Conservation (phyloP, 2,888 invertebrate genomes). For the Rhorus exstirpatorius region DNA sequence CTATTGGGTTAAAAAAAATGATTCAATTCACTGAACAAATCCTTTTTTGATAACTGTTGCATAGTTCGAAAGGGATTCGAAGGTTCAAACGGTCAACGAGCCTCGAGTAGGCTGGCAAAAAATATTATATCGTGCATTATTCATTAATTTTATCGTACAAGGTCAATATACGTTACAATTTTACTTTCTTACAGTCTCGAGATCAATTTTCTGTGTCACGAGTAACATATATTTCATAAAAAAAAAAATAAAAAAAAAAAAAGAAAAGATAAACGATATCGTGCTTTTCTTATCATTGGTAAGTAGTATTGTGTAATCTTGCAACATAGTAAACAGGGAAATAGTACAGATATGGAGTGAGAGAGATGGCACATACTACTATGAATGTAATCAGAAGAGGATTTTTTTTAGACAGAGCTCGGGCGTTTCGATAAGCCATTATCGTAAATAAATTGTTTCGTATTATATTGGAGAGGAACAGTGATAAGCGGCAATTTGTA, state of each 20-base stretch:
- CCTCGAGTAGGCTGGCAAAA: not conserved
- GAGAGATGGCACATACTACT: slow-evolving; percentile 13
- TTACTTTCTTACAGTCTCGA: not conserved
- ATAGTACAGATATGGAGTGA: not conserved
- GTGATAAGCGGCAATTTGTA: too few species aligned
- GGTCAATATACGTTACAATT: not conserved
- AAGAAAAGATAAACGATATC: not conserved
- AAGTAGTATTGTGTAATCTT: slow-evolving; percentile 41
- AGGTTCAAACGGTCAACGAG: slow-evolving; percentile 17
- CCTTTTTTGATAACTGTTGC: too few species aligned
- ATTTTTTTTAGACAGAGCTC: not conserved
- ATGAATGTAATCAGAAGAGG: not conserved
- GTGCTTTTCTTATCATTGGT: not conserved
- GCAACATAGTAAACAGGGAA: slow-evolving; percentile 41
- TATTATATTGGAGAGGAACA: not conserved
- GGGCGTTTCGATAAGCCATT: not conserved
- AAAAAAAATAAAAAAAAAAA: not conserved
- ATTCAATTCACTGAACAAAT: not conserved
- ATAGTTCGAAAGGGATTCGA: slow-evolving; percentile 25
- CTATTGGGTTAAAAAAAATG: too few species aligned
- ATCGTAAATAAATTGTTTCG: slow-evolving; percentile 39
- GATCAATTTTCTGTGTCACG: too few species aligned
- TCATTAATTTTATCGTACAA: slow-evolving; percentile 27
- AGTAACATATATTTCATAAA: too few species aligned
- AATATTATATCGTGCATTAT: slow-evolving; percentile 38